A percentile compares a stretch with the other conserved stretches of the same genome.
Conservation (phyloP, 2,113 vertebrate species). For the Tapirus terrestris region DNA sequence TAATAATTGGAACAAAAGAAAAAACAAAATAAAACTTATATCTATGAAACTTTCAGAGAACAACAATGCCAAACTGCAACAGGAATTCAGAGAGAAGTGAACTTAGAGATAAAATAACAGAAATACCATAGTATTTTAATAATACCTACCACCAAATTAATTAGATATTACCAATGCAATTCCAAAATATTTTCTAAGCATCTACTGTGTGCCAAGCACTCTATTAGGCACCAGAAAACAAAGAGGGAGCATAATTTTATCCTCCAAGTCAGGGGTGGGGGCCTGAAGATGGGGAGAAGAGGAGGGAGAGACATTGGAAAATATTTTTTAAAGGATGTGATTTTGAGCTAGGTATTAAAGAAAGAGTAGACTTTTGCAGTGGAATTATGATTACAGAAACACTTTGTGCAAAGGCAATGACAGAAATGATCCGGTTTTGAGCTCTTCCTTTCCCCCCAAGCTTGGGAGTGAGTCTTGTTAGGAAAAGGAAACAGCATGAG, state of each 20-base stretch:
- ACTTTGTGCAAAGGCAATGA: not conserved
- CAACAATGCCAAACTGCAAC: not conserved
- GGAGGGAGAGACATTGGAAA: not conserved
- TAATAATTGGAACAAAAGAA: not conserved
- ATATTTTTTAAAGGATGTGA: not conserved
- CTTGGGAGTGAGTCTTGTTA: not conserved
- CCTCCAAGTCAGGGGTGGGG: not conserved
- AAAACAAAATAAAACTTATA: not conserved
- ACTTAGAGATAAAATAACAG: not conserved
- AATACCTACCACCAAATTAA: not conserved
- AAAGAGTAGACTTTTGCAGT: not conserved
- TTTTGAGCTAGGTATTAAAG: not conserved
- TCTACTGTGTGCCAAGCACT: not conserved
- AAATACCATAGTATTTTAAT: not conserved
- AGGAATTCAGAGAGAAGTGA: not conserved
- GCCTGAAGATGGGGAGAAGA: not conserved
- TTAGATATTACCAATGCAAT: not conserved
- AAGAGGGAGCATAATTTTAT: not conserved
- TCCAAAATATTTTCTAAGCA: conserved; percentile 5
- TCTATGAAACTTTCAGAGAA: not conserved
- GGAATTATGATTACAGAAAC: not conserved
- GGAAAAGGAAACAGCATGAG: not conserved
- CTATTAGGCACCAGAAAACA: not conserved
- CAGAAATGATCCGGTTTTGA: not conserved
- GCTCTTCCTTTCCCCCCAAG: not conserved